Conservation (phyloP, 2,888 invertebrate species). For the Melanchra persicariae region DNA sequence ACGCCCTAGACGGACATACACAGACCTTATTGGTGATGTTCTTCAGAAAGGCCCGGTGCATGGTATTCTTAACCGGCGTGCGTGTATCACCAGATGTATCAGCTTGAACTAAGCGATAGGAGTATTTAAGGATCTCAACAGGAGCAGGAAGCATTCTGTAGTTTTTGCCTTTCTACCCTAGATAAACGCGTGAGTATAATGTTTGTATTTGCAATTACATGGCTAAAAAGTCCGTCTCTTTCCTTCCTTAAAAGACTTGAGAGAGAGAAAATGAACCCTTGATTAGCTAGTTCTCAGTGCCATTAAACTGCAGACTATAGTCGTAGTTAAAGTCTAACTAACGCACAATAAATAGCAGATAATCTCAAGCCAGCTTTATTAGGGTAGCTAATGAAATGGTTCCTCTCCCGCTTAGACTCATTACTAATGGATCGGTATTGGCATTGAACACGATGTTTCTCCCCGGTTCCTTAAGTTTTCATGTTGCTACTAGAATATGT, state of each 20-base stretch:
- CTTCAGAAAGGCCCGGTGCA: too few relatives aligned
- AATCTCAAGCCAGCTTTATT: slow-evolving; percentile 46
- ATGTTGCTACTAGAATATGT: slow-evolving; percentile 48
- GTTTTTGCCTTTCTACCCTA: too few relatives aligned
- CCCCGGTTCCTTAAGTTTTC: slow-evolving; percentile 55
- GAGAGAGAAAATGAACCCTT: not conserved
- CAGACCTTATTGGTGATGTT: too few relatives aligned
- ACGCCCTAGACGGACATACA: too few relatives aligned
- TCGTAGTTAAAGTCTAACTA: slow-evolving; percentile 31
- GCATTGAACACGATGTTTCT: slow-evolving; percentile 53
- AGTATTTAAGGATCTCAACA: too few relatives aligned
- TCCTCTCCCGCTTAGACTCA: slow-evolving; percentile 44
- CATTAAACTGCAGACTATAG: slow-evolving; percentile 7
- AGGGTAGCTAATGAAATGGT: slow-evolving; percentile 56
- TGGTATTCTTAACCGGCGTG: too few relatives aligned
- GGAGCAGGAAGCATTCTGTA: too few relatives aligned
- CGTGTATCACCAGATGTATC: too few relatives aligned
- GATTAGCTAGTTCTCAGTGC: not conserved
- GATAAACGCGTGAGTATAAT: too few relatives aligned
- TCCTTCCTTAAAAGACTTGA: not conserved
- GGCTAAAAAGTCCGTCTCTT: not conserved
- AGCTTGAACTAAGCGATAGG: too few relatives aligned
- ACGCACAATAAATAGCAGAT: slow-evolving; percentile 49
- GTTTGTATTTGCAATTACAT: not conserved
- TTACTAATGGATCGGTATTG: slow-evolving; percentile 52